Percentiles rank a stretch among this genome's conserved stretches.
Conservation (phyloP, 2,888 invertebrate genomes). For the Leptopilina drosophilae region DNA sequence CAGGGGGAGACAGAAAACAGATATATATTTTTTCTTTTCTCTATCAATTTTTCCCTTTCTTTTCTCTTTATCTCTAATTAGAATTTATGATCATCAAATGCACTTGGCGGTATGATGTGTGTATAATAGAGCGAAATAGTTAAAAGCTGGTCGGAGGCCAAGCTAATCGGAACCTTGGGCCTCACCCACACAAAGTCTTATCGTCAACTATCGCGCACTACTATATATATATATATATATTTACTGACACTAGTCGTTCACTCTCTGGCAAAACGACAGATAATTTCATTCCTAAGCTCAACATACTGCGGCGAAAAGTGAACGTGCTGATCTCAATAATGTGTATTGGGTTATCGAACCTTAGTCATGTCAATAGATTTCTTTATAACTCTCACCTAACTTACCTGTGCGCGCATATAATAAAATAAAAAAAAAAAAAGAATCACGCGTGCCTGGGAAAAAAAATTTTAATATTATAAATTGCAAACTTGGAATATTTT, state of each 20-base stretch:
- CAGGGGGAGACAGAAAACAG: too few species aligned
- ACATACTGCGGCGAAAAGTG: slow-evolving; percentile 32
- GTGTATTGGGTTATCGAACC: slow-evolving; percentile 37
- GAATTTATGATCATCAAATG: slow-evolving; percentile 11
- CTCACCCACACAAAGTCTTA: slow-evolving; percentile 58
- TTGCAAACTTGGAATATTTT: too few species aligned
- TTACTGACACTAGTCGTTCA: neutral
- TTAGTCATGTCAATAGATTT: slow-evolving; percentile 34
- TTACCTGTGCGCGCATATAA: too few species aligned
- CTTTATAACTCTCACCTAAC: slow-evolving; percentile 1
- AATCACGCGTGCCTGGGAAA: too few species aligned
- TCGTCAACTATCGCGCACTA: slow-evolving; percentile 46
- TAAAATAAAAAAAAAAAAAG: too few species aligned
- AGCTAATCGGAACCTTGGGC: slow-evolving; percentile 63
- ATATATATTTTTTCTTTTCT: too few species aligned
- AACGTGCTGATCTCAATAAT: slow-evolving; percentile 41
- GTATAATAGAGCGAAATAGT: slow-evolving; percentile 42
- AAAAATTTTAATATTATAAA: too few species aligned
- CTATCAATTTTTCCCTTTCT: too few species aligned
- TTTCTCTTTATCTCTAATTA: neutral
- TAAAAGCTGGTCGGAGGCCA: slow-evolving; percentile 57
- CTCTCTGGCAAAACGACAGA: slow-evolving; percentile 36
- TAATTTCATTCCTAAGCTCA: slow-evolving; percentile 33
- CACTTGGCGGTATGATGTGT: neutral
- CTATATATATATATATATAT: neutral